A percentile compares a stretch with the other conserved stretches of the same genome.
phyloP scores from a whole-genome alignment of 64 coral and sea anemone genomes.

The Porites lutea region DNA sequence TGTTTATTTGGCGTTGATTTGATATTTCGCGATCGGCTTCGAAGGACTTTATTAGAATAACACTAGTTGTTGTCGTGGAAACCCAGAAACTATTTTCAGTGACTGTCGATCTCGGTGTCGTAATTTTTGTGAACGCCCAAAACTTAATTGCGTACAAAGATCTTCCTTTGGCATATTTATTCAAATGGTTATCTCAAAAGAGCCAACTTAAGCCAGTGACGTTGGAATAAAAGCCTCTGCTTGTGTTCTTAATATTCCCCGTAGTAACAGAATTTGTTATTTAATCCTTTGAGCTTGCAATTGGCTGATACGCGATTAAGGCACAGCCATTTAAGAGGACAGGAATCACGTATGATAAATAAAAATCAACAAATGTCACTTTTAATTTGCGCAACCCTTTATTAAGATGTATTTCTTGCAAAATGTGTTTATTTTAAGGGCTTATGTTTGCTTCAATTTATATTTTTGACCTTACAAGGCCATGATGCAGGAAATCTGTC shows the following conservation, averaged over 20 bases:
- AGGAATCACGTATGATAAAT: background rate
- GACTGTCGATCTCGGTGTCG: background rate
- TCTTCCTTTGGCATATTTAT: background rate
- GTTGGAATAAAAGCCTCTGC: background rate
- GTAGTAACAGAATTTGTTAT: background rate
- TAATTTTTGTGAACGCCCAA: background rate
- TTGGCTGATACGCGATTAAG: background rate
- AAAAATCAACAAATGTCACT: conserved; percentile 30
- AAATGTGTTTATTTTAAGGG: conserved; percentile 27
- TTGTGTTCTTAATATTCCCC: background rate
- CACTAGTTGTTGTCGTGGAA: conserved; percentile 30
- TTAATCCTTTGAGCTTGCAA: background rate
- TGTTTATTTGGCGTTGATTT: conserved; percentile 35
- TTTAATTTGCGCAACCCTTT: conserved; percentile 10
- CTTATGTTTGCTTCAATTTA: conserved; percentile 3
- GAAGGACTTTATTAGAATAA: conserved; percentile 47
- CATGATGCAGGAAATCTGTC: background rate
- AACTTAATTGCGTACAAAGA: conserved; percentile 21
- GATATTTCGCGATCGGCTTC: conserved; percentile 12
- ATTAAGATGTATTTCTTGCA: conserved; percentile 31
- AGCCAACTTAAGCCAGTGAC: conserved; percentile 1
- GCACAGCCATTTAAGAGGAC: background rate
- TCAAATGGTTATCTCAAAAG: background rate
- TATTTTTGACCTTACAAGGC: background rate
- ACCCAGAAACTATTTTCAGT: background rate